These are phyloP conservation scores for Trypoxylus dichotomus DNA, from an alignment of 1,140 invertebrate species.

Conservation along the genomic window DNA sequence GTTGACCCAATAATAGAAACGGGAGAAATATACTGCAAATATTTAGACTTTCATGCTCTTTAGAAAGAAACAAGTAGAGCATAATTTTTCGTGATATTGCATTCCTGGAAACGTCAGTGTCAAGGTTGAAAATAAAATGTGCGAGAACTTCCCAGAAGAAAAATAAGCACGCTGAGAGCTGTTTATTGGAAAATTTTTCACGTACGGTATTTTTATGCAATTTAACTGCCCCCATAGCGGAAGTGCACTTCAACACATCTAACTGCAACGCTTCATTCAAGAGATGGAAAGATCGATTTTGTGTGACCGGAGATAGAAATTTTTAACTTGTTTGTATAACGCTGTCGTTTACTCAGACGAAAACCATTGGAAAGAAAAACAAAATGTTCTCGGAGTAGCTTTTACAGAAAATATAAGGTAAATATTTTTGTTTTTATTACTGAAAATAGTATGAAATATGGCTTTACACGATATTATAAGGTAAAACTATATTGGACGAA, in stretches of 20 bases:
- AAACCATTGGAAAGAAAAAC: neutral
- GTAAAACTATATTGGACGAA: too few species aligned
- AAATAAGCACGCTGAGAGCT: neutral
- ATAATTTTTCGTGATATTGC: too few species aligned
- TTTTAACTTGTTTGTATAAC: constrained; percentile 7
- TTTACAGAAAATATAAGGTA: neutral
- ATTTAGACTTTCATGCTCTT: too few species aligned
- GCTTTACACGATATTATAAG: neutral
- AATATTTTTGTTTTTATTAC: neutral
- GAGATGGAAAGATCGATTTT: neutral
- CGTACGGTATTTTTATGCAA: neutral
- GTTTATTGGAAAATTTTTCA: neutral
- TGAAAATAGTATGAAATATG: neutral
- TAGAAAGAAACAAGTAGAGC: too few species aligned
- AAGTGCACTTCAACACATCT: neutral
- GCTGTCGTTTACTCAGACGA: neutral
- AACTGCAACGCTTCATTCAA: neutral
- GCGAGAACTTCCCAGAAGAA: neutral
- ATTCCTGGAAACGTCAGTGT: neutral
- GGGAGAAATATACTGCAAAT: too few species aligned
- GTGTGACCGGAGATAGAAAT: neutral
- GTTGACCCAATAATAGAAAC: too few species aligned
- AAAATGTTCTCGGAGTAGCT: neutral
- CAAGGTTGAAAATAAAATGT: neutral
- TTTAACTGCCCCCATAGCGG: neutral